phyloP scores from a whole-genome alignment of 1,140 invertebrate genomes.

The Tetraneura akinire region DNA sequence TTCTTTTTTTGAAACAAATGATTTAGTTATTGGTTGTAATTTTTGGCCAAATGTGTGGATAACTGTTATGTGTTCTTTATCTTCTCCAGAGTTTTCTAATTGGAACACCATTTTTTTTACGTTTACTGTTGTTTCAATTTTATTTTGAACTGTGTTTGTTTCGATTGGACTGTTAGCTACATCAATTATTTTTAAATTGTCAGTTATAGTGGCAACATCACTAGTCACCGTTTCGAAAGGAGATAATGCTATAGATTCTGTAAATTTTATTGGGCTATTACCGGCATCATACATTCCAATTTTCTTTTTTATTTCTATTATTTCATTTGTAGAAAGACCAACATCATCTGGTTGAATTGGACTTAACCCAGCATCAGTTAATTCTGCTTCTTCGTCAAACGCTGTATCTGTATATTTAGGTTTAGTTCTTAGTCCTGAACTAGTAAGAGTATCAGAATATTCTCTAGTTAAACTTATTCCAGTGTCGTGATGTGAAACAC shows the following conservation, averaged over 20 bases:
- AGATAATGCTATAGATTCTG: slow-evolving; percentile 58
- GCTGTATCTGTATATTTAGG: slow-evolving; percentile 60
- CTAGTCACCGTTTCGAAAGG: slow-evolving; percentile 59
- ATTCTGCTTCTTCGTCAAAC: slow-evolving; percentile 61
- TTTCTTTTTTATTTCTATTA: slow-evolving; percentile 57
- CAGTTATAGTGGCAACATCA: slow-evolving; percentile 62
- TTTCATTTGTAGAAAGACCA: slow-evolving; percentile 55
- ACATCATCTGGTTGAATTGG: slow-evolving; percentile 62
- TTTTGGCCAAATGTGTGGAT: background rate
- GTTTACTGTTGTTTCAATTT: background rate
- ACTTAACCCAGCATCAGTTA: slow-evolving; percentile 63
- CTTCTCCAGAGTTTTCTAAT: background rate
- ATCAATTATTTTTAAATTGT: slow-evolving; percentile 61
- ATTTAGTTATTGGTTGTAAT: background rate
- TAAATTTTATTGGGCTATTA: slow-evolving; percentile 60
- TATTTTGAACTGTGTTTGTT: slow-evolving; percentile 1
- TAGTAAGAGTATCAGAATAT: slow-evolving; percentile 61
- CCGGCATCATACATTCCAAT: slow-evolving; percentile 57
- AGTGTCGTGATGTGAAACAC: slow-evolving; percentile 62
- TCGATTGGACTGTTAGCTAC: slow-evolving; percentile 59
- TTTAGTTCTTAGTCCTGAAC: slow-evolving; percentile 58
- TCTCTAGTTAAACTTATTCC: slow-evolving; percentile 62
- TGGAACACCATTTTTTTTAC: slow-evolving; percentile 22
- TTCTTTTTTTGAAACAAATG: background rate
- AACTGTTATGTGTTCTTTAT: background rate